Conservation (phyloP, 2,888 invertebrate species). For the Hypolimnas misippus region DNA sequence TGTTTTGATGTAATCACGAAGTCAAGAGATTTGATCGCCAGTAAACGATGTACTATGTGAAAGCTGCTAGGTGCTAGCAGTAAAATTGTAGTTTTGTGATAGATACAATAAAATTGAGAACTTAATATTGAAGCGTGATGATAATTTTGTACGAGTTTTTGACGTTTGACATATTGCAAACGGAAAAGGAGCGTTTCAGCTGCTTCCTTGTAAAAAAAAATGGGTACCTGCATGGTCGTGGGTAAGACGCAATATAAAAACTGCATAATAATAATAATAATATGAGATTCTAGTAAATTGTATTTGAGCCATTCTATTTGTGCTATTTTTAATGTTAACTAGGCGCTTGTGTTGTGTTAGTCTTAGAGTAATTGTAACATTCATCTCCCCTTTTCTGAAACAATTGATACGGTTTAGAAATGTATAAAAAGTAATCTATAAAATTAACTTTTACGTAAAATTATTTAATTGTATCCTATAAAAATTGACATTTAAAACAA, state of each 20-base stretch:
- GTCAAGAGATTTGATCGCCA: conserved; percentile 64
- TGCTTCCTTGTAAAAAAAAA: conserved; percentile 36
- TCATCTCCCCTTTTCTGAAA: conserved; percentile 54
- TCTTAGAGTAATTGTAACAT: conserved; percentile 54
- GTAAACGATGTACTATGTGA: conserved; percentile 63
- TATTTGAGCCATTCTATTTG: conserved; percentile 71
- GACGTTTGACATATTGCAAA: conserved; percentile 49
- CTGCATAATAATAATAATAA: conserved; percentile 69
- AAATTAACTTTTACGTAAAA: conserved; percentile 8
- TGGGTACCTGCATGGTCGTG: conserved; percentile 36
- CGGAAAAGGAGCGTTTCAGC: conserved; percentile 27
- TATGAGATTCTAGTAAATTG: conserved; percentile 70
- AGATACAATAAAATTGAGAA: conserved; percentile 79
- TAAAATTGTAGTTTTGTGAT: conserved; percentile 81
- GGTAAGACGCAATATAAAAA: conserved; percentile 65
- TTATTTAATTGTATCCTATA: no score
- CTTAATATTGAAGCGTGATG: conserved; percentile 37
- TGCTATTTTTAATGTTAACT: conserved; percentile 79
- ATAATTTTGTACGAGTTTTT: conserved; percentile 75
- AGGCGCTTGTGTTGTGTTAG: conserved; percentile 82
- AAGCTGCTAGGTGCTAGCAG: conserved; percentile 80
- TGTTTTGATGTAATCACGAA: conserved; percentile 62
- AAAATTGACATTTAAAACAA: no score
- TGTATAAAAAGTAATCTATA: conserved; percentile 14
- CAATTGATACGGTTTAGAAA: conserved; percentile 28